Percentiles rank a stretch among this genome's conserved stretches.
phyloP scores from a whole-genome alignment of 2,888 invertebrate species.

The Neoascia interrupta region DNA sequence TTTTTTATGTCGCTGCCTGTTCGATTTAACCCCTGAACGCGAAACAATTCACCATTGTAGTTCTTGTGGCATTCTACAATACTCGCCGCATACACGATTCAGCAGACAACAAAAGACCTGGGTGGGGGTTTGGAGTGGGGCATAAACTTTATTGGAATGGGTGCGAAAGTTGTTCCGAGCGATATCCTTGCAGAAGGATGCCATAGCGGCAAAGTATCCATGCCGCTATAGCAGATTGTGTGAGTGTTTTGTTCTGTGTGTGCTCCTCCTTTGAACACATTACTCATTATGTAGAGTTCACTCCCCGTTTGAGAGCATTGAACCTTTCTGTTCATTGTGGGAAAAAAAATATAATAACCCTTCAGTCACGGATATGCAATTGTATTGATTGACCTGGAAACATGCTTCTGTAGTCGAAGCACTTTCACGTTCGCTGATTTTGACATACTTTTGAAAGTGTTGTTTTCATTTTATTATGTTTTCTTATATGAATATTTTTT shows the following conservation, averaged over 20 bases:
- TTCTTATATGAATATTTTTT: slow-evolving; percentile 1
- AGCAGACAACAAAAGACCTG: slow-evolving; percentile 49
- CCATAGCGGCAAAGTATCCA: slow-evolving; percentile 17
- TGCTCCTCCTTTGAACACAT: slow-evolving; percentile 31
- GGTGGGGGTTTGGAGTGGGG: neutral
- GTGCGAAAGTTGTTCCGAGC: neutral
- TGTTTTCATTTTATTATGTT: slow-evolving; percentile 21
- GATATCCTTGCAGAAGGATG: slow-evolving; percentile 51
- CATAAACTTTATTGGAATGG: slow-evolving; percentile 2
- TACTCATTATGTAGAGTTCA: slow-evolving; percentile 34
- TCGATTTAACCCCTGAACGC: neutral
- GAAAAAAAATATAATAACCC: slow-evolving; percentile 66
- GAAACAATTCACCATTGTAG: slow-evolving; percentile 24
- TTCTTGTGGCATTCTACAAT: slow-evolving; percentile 18
- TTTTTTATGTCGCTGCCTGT: slow-evolving; percentile 12
- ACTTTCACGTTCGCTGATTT: slow-evolving; percentile 70
- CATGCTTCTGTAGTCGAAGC: slow-evolving; percentile 60
- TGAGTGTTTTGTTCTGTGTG: no score
- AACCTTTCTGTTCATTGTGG: slow-evolving; percentile 56
- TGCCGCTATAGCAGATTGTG: slow-evolving; percentile 7
- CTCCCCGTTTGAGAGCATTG: slow-evolving; percentile 58
- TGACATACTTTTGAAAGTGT: slow-evolving; percentile 68
- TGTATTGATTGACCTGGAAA: slow-evolving; percentile 72
- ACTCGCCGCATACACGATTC: slow-evolving; percentile 40
- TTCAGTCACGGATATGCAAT: slow-evolving; percentile 70